Evolutionary conservation across 2,888 invertebrate species (phyloP), one percentile per base, ranked within the genome.

Genomic region (Plusia festucae): DNA sequence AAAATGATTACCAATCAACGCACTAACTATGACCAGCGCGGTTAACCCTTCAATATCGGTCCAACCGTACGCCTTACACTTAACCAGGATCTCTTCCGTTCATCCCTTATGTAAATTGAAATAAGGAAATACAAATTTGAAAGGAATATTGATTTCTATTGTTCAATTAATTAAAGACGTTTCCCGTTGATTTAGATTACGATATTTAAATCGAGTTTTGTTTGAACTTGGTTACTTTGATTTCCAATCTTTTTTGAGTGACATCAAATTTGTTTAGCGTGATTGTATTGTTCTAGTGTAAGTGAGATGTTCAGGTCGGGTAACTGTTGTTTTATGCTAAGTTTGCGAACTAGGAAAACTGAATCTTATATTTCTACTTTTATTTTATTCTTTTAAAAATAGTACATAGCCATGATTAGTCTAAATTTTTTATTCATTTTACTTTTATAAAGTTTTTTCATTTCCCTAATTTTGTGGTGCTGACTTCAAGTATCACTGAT

Each of bases 121-220:
- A 40, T 40, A 40, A 40, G 40, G 40, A 40, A 40, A 40, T 40
- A 40, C 40, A 40, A 40, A 40, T 40, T 55, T 8, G 54, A 65
- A 66, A 60, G 69, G 67, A 76, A 81, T 80, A 75, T 73, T 46
- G 49, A 77, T 64, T 46, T 51, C 55, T 64, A 46, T 54, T 70
- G 66, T 73, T 78, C 60, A 65, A 76, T 76, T 67, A 69, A 62
- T 67, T 67, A 74, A 67, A 64, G 68, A 61, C 53, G 64, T 34
- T 54, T 30, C 53, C 55, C 64, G 53, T 81, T 78, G 60, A 65
- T 59, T 55, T 64, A 11, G 44, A 40, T 49, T 64, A 52, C 53
- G 74, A 73, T 74, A 68, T 77, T 65, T 34, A 52, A 65, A 60
- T 76, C 32, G 54, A 69, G 60, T 69, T 73, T 69, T 40, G 53